Base-by-base conservation (phyloP, 1,140 invertebrate species). In the Coelopa frigida region DNA sequence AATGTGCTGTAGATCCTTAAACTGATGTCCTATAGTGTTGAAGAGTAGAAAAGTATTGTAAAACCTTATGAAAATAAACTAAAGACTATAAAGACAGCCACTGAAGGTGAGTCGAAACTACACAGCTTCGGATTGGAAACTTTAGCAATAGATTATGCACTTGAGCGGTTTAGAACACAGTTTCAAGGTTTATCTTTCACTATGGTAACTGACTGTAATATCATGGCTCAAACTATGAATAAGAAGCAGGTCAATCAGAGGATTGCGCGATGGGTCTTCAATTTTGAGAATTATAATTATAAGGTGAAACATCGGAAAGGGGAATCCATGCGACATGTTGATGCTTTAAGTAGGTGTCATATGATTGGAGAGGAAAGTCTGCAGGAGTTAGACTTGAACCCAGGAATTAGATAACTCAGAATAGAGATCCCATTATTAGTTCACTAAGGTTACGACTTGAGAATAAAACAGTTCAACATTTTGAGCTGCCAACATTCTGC, bases 81-180 rank as follows among this genome's bases (percentile, higher is more conserved):
- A n/a, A n/a, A n/a, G n/a, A n/a, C n/a, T n/a, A n/a, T n/a, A 39
- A 57, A 70, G 29, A 48, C 56, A 17, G 62, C 75, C 8, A 56
- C 53, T 14, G 49, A 50, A 3, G 44, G 55, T 14, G 73, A 78
- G 57, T 54, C 29, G 15, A 69, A 68, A 24, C 76, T 72, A 42
- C 51, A 48, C 5, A 70, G 60, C 40, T 73, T 72, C 40, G 69
- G 77, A 53, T 51, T 72, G 39, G 74, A 78, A 59, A 66, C 65
- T 22, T 50, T 78, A 17, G 74, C 75, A 0, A 69, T 78, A 4
- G 57, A 75, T 5, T 60, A 60, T 54, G 71, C 70, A 1, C 52
- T 78, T 2, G 60, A 72, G 41, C 70, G 74, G 36, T 77, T 76
- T 50, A 27, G 68, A 46, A 51, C 60, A 10, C 79, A 75, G 53